Evolutionary conservation across 1,140 invertebrate species (phyloP).

Genomic region (Andrena cerasifolii): DNA sequence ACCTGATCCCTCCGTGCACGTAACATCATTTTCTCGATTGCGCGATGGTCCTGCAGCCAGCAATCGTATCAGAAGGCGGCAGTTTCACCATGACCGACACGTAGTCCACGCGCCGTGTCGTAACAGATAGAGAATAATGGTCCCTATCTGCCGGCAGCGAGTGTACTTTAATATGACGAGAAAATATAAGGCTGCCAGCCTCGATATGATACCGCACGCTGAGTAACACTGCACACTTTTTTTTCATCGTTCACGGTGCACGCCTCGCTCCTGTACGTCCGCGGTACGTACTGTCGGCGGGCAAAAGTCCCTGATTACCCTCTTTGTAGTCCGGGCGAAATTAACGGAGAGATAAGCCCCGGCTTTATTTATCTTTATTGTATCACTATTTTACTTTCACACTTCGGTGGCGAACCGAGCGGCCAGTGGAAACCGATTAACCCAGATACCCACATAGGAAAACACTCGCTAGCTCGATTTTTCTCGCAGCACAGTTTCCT

Average conservation of each 20-base stretch:
- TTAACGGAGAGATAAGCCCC: slow-evolving; percentile 50
- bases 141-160: slow-evolving; percentile 44
- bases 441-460: slow-evolving; percentile 49
- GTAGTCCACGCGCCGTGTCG: slow-evolving; percentile 47
- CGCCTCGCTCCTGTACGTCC: background rate
- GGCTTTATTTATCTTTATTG: slow-evolving; percentile 50
- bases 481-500: background rate
- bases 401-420: slow-evolving; percentile 38
- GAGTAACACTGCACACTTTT: slow-evolving; percentile 18
- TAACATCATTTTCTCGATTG: background rate
- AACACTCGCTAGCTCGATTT: slow-evolving; percentile 13
- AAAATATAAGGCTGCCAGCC: slow-evolving; percentile 55
- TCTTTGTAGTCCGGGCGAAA: slow-evolving; percentile 41
- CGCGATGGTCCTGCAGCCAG: no score
- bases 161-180: slow-evolving; percentile 56
- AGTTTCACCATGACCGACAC: slow-evolving; percentile 25
- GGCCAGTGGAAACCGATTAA: slow-evolving; percentile 44
- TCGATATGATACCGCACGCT: slow-evolving; percentile 55
- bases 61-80: slow-evolving; percentile 26
- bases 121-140: slow-evolving; percentile 57
- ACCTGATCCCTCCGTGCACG: background rate
- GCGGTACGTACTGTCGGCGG: background rate
- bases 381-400: slow-evolving; percentile 54
- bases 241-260: slow-evolving; percentile 5
- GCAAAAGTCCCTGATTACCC: slow-evolving; percentile 47